Percentiles rank a stretch among this genome's conserved stretches.
Conservation (phyloP, 2,888 invertebrate genomes). For the Sialis lutaria region DNA sequence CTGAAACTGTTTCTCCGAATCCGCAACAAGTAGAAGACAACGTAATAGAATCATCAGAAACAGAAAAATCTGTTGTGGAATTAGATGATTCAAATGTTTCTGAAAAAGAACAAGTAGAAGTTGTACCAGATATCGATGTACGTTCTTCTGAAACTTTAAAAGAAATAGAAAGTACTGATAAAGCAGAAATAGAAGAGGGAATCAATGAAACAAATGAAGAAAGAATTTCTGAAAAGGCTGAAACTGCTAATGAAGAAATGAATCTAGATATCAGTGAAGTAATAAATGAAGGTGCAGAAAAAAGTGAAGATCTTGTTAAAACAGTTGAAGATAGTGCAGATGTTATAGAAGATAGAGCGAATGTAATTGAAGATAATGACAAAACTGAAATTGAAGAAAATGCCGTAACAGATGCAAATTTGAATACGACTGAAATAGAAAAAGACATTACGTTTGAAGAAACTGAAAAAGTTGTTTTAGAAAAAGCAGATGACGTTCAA, state of each 20-base stretch:
- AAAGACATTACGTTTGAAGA: too few relatives aligned
- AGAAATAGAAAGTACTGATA: slow-evolving; percentile 4
- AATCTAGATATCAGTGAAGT: background rate
- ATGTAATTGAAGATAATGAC: slow-evolving; percentile 1
- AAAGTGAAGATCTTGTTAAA: background rate
- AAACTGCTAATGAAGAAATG: background rate
- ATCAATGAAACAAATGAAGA: background rate
- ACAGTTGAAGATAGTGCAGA: background rate
- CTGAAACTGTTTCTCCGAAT: background rate
- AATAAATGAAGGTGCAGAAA: slow-evolving; percentile 1
- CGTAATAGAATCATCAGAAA: too few relatives aligned
- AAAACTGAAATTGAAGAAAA: background rate
- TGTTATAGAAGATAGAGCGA: background rate
- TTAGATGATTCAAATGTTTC: too few relatives aligned
- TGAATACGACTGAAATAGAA: background rate
- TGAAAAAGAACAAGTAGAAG: too few relatives aligned
- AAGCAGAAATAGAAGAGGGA: background rate
- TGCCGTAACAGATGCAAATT: background rate
- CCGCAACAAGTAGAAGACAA: too few relatives aligned
- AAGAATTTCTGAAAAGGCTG: background rate
- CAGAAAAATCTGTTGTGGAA: background rate
- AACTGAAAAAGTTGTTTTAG: too few relatives aligned
- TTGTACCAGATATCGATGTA: background rate
- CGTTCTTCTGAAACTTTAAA: slow-evolving; percentile 1
- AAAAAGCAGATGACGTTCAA: slow-evolving; percentile 2